phyloP scores from a whole-genome alignment of 2,888 invertebrate species.

The Caradrina clavipalpis region DNA sequence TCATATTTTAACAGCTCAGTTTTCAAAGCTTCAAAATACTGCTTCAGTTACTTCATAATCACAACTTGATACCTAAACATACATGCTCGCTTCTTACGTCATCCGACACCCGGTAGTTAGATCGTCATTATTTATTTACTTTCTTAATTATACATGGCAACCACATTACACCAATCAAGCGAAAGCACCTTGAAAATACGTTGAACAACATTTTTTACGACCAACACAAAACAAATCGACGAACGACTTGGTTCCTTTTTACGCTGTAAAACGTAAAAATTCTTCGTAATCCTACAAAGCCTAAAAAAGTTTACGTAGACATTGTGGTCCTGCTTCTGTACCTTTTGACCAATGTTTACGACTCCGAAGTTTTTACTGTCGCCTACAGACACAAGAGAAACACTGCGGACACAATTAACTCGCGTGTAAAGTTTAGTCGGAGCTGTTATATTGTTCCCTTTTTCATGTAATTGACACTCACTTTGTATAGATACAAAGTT shows the following conservation, averaged over 20 bases:
- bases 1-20: no score
- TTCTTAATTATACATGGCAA: conserved; percentile 9
- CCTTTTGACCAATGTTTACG: conserved; percentile 69
- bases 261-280: conserved; percentile 41
- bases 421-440: conserved; percentile 71
- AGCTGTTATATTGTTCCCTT: conserved; percentile 57
- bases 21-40: no score
- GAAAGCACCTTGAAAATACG: conserved; percentile 9
- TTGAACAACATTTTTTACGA: conserved; percentile 22
- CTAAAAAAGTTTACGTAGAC: conserved; percentile 54
- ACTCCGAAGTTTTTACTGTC: conserved; percentile 72
- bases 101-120: conserved; percentile 11
- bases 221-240: conserved; percentile 17
- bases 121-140: conserved; percentile 13
- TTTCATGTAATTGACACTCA: conserved; percentile 64
- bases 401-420: conserved; percentile 74
- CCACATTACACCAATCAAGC: conserved; percentile 8
- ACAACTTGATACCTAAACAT: background rate
- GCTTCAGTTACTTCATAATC: background rate
- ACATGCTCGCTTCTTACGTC: background rate
- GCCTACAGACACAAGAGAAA: conserved; percentile 67
- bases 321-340: conserved; percentile 55
- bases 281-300: conserved; percentile 30
- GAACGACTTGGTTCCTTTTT: conserved; percentile 11
- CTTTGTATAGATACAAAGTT: conserved; percentile 55